Evolutionary conservation across 2,888 invertebrate species (phyloP).

Genomic region (Ectobius pallidus): DNA sequence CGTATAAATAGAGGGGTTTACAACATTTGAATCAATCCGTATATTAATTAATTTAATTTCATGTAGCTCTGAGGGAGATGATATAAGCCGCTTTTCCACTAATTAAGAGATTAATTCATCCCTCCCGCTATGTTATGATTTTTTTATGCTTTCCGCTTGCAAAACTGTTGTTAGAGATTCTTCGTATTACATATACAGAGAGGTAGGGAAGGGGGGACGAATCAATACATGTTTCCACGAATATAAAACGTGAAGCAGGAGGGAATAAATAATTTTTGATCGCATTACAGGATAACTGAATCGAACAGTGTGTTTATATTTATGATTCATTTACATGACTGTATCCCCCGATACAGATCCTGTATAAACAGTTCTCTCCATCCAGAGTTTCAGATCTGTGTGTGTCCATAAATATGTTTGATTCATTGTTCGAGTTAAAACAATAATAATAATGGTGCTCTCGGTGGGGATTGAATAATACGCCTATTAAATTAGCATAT

Average conservation of each 20-base stretch:
- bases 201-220: background rate
- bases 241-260: conserved; percentile 31
- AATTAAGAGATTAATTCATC: background rate
- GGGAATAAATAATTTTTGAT: conserved; percentile 37
- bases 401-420: conserved; percentile 27
- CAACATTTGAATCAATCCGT: no score
- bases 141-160: conserved; percentile 25
- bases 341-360: conserved; percentile 23
- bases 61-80: background rate
- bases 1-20: no score
- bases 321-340: conserved; percentile 30
- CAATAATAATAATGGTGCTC: conserved; percentile 25
- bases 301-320: conserved; percentile 33
- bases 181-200: conserved; percentile 30
- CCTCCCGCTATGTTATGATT: conserved; percentile 19
- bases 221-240: conserved; percentile 28
- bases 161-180: conserved; percentile 17
- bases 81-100: background rate
- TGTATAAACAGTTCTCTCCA: conserved; percentile 22
- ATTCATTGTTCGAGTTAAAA: conserved; percentile 32
- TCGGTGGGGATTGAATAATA: conserved; percentile 27
- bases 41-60: no score
- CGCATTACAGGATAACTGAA: conserved; percentile 35
- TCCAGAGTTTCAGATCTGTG: conserved; percentile 9
- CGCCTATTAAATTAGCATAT: conserved; percentile 29